Percentiles rank a stretch among this genome's conserved stretches.
Evolutionary conservation across 1,140 invertebrate genomes (phyloP).

Genomic region (Temnothorax nylanderi): DNA sequence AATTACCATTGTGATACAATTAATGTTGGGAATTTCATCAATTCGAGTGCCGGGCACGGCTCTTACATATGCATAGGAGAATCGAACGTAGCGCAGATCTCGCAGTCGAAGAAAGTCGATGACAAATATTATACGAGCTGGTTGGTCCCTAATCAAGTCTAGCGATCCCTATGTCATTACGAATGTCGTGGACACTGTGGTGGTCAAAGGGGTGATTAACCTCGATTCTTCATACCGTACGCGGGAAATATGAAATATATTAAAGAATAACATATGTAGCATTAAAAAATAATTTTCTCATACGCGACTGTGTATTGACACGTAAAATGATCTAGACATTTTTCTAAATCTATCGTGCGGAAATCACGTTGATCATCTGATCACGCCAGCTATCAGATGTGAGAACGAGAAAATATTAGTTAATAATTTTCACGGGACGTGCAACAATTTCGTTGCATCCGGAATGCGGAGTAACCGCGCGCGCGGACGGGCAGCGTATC

Average conservation of each 20-base stretch:
- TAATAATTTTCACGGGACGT: conserved; percentile 71
- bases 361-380: not conserved
- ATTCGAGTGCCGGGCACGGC: conserved; percentile 84
- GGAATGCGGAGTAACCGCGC: conserved; percentile 39
- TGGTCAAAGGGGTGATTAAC: not conserved
- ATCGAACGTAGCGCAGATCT: conserved; percentile 80
- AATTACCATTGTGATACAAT: conserved; percentile 87
- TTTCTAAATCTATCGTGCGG: not conserved
- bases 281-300: not conserved
- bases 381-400: not conserved
- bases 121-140: conserved; percentile 75
- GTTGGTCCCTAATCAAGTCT: conserved; percentile 66
- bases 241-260: not conserved
- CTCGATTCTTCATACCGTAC: not conserved
- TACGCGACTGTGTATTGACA: too few relatives aligned
- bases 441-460: conserved; percentile 68
- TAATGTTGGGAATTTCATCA: conserved; percentile 86
- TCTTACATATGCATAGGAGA: conserved; percentile 86
- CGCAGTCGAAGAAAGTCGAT: conserved; percentile 73
- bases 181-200: not conserved
- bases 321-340: not conserved
- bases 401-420: conserved; percentile 48
- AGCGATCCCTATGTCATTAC: conserved; percentile 29
- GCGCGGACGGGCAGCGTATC: conserved; percentile 54
- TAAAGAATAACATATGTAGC: too few relatives aligned